Conservation (phyloP, 2,888 invertebrate genomes). For the Tanytarsus gracilentus region DNA sequence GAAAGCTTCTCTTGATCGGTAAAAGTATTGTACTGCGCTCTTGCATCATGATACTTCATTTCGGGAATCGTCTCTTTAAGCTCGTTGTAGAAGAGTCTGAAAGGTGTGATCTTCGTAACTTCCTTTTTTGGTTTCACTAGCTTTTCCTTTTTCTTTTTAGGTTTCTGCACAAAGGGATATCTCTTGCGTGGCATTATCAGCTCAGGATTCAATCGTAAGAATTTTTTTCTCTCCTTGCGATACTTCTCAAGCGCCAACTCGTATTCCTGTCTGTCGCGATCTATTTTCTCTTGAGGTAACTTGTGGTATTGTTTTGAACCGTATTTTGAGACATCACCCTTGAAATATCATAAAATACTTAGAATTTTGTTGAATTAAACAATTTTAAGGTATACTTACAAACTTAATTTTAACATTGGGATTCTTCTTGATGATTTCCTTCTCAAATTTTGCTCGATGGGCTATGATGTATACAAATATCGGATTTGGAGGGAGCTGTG, state of each 20-base stretch:
- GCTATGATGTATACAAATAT: background rate
- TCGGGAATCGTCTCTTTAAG: background rate
- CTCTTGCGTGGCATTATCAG: background rate
- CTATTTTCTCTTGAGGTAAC: background rate
- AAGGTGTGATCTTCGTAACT: background rate
- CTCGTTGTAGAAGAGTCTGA: background rate
- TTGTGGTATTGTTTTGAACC: no score
- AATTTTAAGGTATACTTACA: background rate
- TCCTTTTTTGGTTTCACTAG: background rate
- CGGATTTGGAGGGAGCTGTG: background rate
- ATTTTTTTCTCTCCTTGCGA: background rate
- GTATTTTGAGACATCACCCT: background rate
- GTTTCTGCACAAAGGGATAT: background rate
- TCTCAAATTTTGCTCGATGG: background rate
- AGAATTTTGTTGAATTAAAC: no score
- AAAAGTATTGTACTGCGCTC: background rate
- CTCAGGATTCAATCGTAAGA: background rate
- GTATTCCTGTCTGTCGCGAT: background rate
- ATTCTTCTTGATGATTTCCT: background rate
- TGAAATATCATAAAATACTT: background rate
- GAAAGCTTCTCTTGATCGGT: background rate
- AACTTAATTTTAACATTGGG: background rate
- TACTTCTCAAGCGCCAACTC: background rate
- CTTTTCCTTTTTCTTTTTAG: background rate
- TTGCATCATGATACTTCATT: background rate